phyloP scores from a whole-genome alignment of 2,113 vertebrate genomes.

The Paedocypris sp. region DNA sequence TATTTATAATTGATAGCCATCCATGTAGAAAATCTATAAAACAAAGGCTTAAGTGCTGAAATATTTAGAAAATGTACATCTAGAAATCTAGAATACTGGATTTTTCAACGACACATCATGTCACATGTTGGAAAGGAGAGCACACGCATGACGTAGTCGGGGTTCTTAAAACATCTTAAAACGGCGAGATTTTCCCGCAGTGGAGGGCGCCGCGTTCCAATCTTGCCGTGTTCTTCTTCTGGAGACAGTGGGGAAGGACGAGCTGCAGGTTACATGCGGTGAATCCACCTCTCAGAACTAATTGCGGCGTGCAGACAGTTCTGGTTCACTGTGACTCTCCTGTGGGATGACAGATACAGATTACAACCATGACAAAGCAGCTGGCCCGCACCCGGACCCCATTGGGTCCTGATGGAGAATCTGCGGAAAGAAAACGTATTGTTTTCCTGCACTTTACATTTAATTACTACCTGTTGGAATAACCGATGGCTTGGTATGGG shows the following conservation, averaged over 20 bases:
- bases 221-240: background rate
- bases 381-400: slow-evolving; percentile 1
- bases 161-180: background rate
- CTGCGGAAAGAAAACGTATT: background rate
- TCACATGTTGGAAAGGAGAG: too few relatives aligned
- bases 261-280: background rate
- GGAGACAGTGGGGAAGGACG: background rate
- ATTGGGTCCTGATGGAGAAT: slow-evolving; percentile 4
- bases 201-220: background rate
- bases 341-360: slow-evolving; percentile 11
- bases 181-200: background rate
- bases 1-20: too few relatives aligned
- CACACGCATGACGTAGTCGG: too few relatives aligned
- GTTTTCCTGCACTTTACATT: background rate
- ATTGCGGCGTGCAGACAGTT: slow-evolving; percentile 28
- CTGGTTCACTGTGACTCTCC: slow-evolving; percentile 27
- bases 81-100: too few relatives aligned
- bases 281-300: background rate
- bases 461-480: background rate
- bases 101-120: too few relatives aligned
- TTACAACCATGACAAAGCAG: slow-evolving; percentile 28
- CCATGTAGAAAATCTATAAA: too few relatives aligned
- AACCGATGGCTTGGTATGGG: background rate
- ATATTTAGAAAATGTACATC: too few relatives aligned
- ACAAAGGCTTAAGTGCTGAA: too few relatives aligned